Evolutionary conservation across 2,113 vertebrate species (phyloP).

Genomic region (Pollimyrus isidori): DNA sequence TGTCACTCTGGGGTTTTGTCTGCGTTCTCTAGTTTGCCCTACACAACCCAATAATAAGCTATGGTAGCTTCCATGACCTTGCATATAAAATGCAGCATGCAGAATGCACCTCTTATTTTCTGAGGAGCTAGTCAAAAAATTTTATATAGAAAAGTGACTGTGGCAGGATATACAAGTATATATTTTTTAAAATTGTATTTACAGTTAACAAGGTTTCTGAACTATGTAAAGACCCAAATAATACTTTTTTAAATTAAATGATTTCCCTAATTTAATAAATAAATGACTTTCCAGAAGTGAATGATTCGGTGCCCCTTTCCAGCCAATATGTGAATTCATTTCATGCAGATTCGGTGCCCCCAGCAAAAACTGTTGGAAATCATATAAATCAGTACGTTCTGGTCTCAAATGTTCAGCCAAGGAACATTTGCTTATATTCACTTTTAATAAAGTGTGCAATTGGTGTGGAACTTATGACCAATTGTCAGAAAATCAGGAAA

Average conservation of each 20-base stretch:
- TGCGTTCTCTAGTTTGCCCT: neutral
- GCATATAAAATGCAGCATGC: neutral
- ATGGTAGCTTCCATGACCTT: neutral
- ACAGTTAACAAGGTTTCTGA: neutral
- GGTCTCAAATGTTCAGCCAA: neutral
- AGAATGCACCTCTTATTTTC: neutral
- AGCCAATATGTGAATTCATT: neutral
- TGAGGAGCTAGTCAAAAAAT: neutral
- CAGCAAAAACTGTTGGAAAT: neutral
- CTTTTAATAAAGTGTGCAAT: neutral
- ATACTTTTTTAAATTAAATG: neutral
- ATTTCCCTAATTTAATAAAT: neutral
- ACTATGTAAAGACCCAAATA: neutral
- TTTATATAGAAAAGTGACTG: neutral
- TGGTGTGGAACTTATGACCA: neutral
- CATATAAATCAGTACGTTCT: neutral
- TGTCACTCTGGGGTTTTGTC: neutral
- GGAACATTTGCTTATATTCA: neutral
- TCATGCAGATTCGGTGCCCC: neutral
- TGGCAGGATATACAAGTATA: neutral
- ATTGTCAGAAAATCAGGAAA: neutral
- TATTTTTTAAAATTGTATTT: neutral
- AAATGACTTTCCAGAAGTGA: neutral
- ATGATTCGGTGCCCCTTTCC: neutral
- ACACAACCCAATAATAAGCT: neutral